These are phyloP conservation scores for Nowickia ferox DNA, from an alignment of 2,888 invertebrate species.

Conservation along the genomic window DNA sequence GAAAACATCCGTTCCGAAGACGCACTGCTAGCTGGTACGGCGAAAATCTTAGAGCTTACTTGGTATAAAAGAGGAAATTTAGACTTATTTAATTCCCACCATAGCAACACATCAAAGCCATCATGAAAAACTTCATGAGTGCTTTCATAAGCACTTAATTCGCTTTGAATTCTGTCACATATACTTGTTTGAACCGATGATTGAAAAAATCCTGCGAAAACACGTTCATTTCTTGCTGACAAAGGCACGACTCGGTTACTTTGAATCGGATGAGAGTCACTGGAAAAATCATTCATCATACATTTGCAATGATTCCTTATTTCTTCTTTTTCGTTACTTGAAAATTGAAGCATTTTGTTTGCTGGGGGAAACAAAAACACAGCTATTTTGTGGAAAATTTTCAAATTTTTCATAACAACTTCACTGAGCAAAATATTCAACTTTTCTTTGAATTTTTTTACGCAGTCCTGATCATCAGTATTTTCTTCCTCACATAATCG, in stretches of 20 bases:
- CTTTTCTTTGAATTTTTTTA: constrained; percentile 13
- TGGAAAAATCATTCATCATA: constrained; percentile 10
- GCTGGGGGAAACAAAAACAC: constrained; percentile 16
- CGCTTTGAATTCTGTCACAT: constrained; percentile 15
- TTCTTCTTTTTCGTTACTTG: background rate
- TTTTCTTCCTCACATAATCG: background rate
- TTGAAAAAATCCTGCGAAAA: constrained; percentile 2
- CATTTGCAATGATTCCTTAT: constrained; percentile 1
- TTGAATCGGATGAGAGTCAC: background rate
- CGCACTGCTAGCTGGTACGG: constrained; percentile 5
- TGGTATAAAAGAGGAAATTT: too few species aligned
- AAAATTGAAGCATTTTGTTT: constrained; percentile 2
- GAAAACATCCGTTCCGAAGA: constrained; percentile 1
- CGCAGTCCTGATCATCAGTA: background rate
- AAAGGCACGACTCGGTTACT: background rate
- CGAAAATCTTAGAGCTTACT: background rate
- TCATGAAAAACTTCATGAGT: background rate
- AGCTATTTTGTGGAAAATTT: constrained; percentile 10
- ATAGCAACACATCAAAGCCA: constrained; percentile 5
- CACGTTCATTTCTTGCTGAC: background rate
- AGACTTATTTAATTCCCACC: background rate
- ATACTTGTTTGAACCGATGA: background rate
- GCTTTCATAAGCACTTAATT: constrained; percentile 22
- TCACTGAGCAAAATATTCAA: constrained; percentile 12
- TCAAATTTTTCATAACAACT: constrained; percentile 3